These are phyloP conservation scores for Thamnophis sirtalis DNA, from an alignment of 2,113 vertebrate species.

Conservation along the genomic window DNA sequence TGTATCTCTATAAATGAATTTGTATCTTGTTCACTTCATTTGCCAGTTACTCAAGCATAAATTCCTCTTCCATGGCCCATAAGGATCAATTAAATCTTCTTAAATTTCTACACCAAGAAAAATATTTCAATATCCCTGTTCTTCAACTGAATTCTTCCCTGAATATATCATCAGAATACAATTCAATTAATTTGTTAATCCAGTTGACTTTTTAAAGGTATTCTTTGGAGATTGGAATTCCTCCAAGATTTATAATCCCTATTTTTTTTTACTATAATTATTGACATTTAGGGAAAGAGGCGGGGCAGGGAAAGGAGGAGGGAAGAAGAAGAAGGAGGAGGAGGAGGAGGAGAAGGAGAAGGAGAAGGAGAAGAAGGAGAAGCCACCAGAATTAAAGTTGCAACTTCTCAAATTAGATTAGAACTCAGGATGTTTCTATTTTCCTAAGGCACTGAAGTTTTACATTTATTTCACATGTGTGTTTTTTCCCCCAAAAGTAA, in stretches of 20 bases:
- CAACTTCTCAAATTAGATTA: not conserved
- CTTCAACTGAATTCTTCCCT: not conserved
- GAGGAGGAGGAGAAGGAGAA: no score
- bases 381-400: not conserved
- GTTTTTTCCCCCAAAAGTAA: not conserved
- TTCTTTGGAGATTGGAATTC: not conserved
- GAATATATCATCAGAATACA: not conserved
- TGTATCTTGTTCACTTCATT: not conserved
- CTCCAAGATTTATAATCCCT: not conserved
- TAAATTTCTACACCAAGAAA: not conserved
- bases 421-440: not conserved
- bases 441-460: not conserved
- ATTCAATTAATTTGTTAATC: not conserved
- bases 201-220: not conserved
- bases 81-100: not conserved
- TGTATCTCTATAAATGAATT: not conserved
- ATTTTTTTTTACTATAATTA: not conserved
- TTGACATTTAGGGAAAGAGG: not conserved
- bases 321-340: no score
- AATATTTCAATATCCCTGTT: not conserved
- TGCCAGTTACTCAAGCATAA: not conserved
- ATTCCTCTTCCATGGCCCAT: not conserved
- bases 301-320: no score
- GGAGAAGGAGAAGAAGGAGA: not conserved
- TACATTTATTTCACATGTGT: not conserved